Evolutionary conservation across 2,797 vertebrate genomes (phyloP), one percentile per base, ranked within the genome.

Genomic region (Acanthurus tractus): DNA sequence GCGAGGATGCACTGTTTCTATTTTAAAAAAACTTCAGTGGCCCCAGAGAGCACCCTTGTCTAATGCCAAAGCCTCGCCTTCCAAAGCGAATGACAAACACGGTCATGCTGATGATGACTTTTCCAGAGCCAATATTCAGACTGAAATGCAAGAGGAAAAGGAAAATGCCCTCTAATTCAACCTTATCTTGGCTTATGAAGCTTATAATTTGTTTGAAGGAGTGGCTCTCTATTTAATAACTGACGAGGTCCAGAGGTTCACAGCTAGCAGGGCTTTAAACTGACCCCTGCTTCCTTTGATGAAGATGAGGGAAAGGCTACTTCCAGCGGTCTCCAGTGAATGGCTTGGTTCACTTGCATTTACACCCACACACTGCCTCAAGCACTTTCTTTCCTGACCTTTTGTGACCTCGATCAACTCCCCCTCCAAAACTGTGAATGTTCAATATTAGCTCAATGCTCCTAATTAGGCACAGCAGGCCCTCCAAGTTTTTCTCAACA

Each of bases 161-260:
- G 46, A 79, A 25, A 55, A 38, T 20, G n/a, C 14, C 63, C 46
- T 81, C 20, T 69, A 77, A 79, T 81, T 87, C 56, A 76, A 71
- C 40, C 53, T 15, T 50, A 54, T 81, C 70, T 77, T 77, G 82
- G 86, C 55, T 83, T 78, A 62, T 64, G 66, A 72, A 56, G 69
- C 74, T 78, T 81, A 50, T 84, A 75, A 83, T 87, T 86, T 57
- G 82, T 65, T 53, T 73, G 57, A 78, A 59, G 69, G 42, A 75
- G 52, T 54, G 34, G 63, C 64, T 70, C 79, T 61, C 17, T 57
- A 18, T 74, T 82, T 64, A 76, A 77, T 84, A n/a, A 9, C 48
- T 36, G 54, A 36, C 29, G 66, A 83, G 71, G 74, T 84, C 71
- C 63, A 74, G 67, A 78, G 70, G 63, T 58, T 73, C 77, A 76